phyloP scores from a whole-genome alignment of 2,113 vertebrate genomes.

The Dermatemys mawii region DNA sequence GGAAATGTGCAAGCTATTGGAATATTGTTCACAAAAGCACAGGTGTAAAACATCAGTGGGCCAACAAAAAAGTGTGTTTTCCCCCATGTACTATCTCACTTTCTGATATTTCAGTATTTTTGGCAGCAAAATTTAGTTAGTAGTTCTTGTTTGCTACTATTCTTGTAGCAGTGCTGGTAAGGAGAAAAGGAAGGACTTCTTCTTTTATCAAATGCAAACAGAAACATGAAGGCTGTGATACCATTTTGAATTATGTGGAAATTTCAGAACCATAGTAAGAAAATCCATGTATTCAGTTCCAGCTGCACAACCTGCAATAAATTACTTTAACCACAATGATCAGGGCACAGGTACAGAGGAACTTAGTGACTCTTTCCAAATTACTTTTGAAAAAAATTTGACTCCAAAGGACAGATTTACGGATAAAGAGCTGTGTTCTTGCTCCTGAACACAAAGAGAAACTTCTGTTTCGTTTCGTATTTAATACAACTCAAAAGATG shows the following conservation, averaged over 20 bases:
- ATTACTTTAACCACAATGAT: background rate
- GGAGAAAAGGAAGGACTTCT: background rate
- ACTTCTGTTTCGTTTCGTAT: background rate
- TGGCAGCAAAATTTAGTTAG: background rate
- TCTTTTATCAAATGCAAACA: background rate
- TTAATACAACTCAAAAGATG: background rate
- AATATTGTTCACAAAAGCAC: background rate
- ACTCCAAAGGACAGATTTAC: background rate
- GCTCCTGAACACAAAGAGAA: background rate
- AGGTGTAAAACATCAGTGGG: fast-evolving
- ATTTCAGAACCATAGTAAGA: background rate
- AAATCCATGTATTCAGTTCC: background rate
- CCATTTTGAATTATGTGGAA: background rate
- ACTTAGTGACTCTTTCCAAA: background rate
- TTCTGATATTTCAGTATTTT: background rate
- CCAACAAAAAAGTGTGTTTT: background rate
- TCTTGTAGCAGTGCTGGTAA: background rate
- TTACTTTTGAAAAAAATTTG: background rate
- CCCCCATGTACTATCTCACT: fast-evolving
- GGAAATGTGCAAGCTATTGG: background rate
- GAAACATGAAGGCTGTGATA: background rate
- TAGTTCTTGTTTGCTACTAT: background rate
- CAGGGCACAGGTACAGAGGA: background rate
- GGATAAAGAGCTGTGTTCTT: background rate
- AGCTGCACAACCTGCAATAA: background rate